Evolutionary conservation across 1,140 invertebrate species (phyloP).

Genomic region (Episyrphus balteatus): DNA sequence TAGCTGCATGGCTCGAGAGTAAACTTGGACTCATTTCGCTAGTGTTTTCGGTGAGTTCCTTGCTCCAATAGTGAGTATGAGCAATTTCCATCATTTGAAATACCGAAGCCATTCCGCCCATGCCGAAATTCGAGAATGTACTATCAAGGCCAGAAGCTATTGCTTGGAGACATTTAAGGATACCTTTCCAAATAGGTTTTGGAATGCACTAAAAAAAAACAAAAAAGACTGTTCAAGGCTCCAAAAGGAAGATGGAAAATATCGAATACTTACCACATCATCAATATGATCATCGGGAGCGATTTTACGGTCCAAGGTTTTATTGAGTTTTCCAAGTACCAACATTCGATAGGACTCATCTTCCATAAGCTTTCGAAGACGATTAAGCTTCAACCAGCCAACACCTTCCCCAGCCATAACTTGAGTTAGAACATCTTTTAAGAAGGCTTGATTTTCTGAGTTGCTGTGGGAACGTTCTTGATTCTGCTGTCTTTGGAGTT

Average conservation of each 20-base stretch:
- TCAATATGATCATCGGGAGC: slow-evolving; percentile 94
- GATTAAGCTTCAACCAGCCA: slow-evolving; percentile 90
- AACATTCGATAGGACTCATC: slow-evolving; percentile 97
- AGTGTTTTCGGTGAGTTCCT: slow-evolving; percentile 57
- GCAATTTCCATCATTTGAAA: slow-evolving; percentile 95
- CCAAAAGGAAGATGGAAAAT: slow-evolving; percentile 4
- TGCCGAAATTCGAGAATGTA: slow-evolving; percentile 85
- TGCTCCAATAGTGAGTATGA: slow-evolving; percentile 96
- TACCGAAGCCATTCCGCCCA: slow-evolving; percentile 94
- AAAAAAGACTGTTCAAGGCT: neutral
- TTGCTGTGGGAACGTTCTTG: slow-evolving; percentile 61
- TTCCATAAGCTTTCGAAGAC: slow-evolving; percentile 95
- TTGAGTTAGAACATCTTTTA: slow-evolving; percentile 79
- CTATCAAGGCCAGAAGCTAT: slow-evolving; percentile 82
- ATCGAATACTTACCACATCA: slow-evolving; percentile 72
- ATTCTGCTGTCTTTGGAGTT: slow-evolving; percentile 51
- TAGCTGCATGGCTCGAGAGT: slow-evolving; percentile 42
- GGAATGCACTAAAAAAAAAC: slow-evolving; percentile 59
- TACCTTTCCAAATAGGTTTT: slow-evolving; percentile 90
- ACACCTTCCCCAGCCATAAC: slow-evolving; percentile 93
- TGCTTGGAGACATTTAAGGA: slow-evolving; percentile 83
- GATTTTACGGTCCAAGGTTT: slow-evolving; percentile 85
- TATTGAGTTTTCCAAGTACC: slow-evolving; percentile 89
- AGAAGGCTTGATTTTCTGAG: slow-evolving; percentile 75
- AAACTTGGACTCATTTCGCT: slow-evolving; percentile 39